phyloP scores from a whole-genome alignment of 2,797 vertebrate species.

The Falco cherrug region DNA sequence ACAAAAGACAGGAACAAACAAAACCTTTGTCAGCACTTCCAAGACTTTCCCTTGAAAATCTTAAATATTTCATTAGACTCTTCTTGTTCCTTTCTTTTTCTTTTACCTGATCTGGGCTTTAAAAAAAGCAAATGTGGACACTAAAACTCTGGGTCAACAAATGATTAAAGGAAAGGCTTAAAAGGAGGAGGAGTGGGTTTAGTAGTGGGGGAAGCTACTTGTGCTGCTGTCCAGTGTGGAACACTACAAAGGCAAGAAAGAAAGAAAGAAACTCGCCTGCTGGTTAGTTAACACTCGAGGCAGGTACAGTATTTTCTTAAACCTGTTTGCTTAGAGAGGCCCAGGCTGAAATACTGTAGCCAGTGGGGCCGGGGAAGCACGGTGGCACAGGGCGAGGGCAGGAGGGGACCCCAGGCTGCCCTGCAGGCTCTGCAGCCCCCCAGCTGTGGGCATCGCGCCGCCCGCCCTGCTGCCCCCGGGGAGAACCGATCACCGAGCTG shows the following conservation, averaged over 20 bases:
- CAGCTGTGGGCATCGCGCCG: no score
- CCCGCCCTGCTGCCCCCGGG: no score
- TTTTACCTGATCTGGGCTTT: constrained; percentile 52
- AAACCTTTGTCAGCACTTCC: constrained; percentile 82
- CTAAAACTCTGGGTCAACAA: constrained; percentile 72
- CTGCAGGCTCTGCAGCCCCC: not conserved
- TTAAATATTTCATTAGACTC: constrained; percentile 90
- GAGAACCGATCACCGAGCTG: not conserved
- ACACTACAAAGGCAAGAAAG: not conserved
- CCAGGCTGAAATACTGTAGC: not conserved
- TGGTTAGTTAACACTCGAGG: not conserved
- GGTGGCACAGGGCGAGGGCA: no score
- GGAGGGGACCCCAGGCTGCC: no score
- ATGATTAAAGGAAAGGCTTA: constrained; percentile 72
- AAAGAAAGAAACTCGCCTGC: not conserved
- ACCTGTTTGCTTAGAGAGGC: not conserved
- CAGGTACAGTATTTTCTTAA: not conserved
- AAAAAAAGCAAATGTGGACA: not conserved
- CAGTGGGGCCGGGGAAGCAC: not conserved
- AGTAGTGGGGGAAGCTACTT: not conserved
- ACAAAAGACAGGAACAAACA: constrained; percentile 83
- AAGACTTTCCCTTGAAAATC: constrained; percentile 81
- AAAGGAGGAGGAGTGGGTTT: not conserved
- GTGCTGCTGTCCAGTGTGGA: not conserved
- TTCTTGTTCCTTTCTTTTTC: not conserved